Evolutionary conservation across 2,797 vertebrate species (phyloP).

Genomic region (Calcarius lapponicus): DNA sequence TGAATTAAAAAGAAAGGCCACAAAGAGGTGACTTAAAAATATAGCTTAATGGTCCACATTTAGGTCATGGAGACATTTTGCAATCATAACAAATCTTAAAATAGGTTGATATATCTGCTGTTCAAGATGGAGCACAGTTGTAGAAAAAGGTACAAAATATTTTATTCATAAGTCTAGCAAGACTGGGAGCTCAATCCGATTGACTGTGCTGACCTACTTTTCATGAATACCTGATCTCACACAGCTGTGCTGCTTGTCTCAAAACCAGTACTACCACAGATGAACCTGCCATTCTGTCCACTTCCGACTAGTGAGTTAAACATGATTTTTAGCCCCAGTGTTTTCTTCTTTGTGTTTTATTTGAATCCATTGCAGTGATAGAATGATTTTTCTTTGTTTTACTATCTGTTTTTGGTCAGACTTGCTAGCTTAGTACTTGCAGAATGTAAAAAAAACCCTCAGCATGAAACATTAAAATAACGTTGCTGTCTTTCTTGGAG

Average conservation of each 20-base stretch:
- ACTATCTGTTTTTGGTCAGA: neutral
- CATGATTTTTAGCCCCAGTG: neutral
- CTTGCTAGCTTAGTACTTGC: neutral
- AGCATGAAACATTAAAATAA: neutral
- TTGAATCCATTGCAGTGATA: neutral
- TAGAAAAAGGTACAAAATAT: conserved; percentile 30
- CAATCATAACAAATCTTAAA: neutral
- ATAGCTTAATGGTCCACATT: neutral
- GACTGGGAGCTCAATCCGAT: neutral
- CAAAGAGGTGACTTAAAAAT: neutral
- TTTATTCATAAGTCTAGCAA: conserved; percentile 47
- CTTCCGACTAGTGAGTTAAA: neutral
- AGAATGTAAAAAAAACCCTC: neutral
- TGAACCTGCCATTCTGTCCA: neutral
- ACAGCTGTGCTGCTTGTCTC: neutral
- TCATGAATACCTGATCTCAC: conserved; percentile 27
- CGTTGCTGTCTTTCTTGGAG: neutral
- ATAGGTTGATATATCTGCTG: neutral
- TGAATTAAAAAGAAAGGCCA: neutral
- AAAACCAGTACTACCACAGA: neutral
- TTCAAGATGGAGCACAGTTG: neutral
- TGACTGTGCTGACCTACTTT: conserved; percentile 53
- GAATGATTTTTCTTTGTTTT: neutral
- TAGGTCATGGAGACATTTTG: neutral
- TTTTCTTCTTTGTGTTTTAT: neutral